These are phyloP conservation scores for Pardosa pseudoannulata DNA, from an alignment of 2,888 invertebrate genomes.

Conservation along the genomic window DNA sequence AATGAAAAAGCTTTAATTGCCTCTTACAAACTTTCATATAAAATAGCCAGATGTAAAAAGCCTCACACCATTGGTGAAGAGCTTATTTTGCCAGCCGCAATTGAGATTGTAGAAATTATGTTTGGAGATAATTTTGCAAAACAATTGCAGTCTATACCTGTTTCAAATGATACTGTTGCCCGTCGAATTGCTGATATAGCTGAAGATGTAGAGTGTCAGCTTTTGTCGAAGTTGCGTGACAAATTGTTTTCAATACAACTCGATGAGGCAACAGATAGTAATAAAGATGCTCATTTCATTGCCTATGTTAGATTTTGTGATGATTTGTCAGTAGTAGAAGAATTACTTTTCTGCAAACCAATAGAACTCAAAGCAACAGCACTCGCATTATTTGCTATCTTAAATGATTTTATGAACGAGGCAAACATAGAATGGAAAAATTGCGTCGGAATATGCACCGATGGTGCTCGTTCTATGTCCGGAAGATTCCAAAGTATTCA, in stretches of 20 bases:
- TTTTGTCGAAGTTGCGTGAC: conserved; percentile 1
- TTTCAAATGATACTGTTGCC: conserved; percentile 45
- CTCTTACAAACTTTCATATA: conserved; percentile 46
- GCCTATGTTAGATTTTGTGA: conserved; percentile 38
- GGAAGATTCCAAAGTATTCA: too few relatives aligned
- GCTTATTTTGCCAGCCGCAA: conserved; percentile 59
- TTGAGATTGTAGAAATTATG: conserved; percentile 36
- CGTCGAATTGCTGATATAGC: conserved; percentile 36
- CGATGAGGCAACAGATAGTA: conserved; percentile 31
- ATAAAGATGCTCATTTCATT: conserved; percentile 36
- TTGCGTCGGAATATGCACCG: conserved; percentile 56
- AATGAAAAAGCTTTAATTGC: conserved; percentile 48
- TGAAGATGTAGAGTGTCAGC: conserved; percentile 45
- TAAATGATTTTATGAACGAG: conserved; percentile 40
- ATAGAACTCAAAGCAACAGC: conserved; percentile 40
- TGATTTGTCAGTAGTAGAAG: conserved; percentile 35
- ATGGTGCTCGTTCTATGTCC: conserved; percentile 51
- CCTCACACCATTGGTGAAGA: conserved; percentile 58
- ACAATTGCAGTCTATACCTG: conserved; percentile 21
- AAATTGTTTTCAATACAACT: conserved; percentile 26
- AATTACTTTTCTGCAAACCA: conserved; percentile 34
- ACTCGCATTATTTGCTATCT: conserved; percentile 24
- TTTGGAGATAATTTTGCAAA: conserved; percentile 22
- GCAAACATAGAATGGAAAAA: conserved; percentile 54
- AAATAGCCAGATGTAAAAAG: conserved; percentile 56